Base-by-base conservation (phyloP, 2,888 invertebrate genomes). In the Lucinisca nassula region DNA sequence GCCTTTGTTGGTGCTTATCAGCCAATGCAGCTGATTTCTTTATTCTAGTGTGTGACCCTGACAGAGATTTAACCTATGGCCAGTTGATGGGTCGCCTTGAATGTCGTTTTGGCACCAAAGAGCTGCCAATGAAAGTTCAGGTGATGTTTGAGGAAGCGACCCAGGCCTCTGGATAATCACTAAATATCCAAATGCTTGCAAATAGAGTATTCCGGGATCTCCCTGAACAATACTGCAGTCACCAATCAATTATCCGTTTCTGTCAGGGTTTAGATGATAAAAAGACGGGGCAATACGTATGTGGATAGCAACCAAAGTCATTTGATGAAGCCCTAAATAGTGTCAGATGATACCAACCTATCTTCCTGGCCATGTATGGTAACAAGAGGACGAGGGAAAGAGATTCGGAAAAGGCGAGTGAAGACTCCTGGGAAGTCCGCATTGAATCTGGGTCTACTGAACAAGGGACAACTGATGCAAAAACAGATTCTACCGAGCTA, bases 1-100 rank as follows among this genome's bases (percentile, higher is more conserved):
- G 70, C 21, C 70, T 70, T 4, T 70, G 73, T 40, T 73, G 73
- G 73, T 37, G 73, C 24, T 30, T 37, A n/a, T 37, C 73, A n/a
- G 73, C 37, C 4, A 73, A 38, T 35, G 73, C 73, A 6, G 37
- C 73, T 37, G 73, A 73, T n/a, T 73, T 40, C n/a, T 73, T 37
- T 40, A 27, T n/a, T 37, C 8, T 40, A 12, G 4, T 73, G n/a
- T 40, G n/a, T 3, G 73, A 73, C 8, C 37, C n/a, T 10, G 24
- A 73, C 4, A 21, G 14, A 21, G 10, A 38, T 3, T 40, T 73
- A n/a, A 73, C 6, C n/a, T n/a, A n/a, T n/a, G n/a, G n/a, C n/a
- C n/a, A n/a, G n/a, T n/a, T n/a, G n/a, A 10, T 73, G n/a, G n/a
- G n/a, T n/a, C 35, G 24, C 4, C 73, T 73, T 8, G 73, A 73